Evolutionary conservation across 1,140 invertebrate species (phyloP).

Genomic region (Lordiphosa mommai): DNA sequence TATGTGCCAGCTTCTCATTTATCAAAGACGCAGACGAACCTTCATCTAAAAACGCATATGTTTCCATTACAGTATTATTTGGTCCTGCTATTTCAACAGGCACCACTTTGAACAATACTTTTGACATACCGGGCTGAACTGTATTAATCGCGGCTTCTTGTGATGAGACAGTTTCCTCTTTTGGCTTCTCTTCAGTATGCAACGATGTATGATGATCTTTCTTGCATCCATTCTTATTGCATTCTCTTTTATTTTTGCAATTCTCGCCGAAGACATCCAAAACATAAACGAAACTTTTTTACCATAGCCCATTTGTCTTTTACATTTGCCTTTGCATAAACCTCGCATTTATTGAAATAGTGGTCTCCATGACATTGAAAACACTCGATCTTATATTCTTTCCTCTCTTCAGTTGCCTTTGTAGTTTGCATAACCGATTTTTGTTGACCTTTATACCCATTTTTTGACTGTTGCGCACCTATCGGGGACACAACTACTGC

Average conservation of each 20-base stretch:
- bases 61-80: neutral
- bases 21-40: too few species aligned
- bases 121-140: neutral
- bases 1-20: neutral
- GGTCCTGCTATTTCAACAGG: neutral
- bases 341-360: neutral
- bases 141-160: neutral
- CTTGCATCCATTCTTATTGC: neutral
- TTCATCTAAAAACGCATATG: too few species aligned
- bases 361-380: neutral
- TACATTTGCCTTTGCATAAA: neutral
- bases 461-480: too few species aligned
- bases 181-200: neutral
- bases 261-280: neutral
- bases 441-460: neutral
- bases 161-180: neutral
- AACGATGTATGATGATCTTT: neutral
- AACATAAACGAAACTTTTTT: neutral
- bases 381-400: too few species aligned
- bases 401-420: too few species aligned
- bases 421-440: neutral
- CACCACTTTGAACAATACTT: neutral
- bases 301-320: neutral
- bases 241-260: neutral
- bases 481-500: too few species aligned